Evolutionary conservation across 2,888 invertebrate species (phyloP), one percentile per base, ranked within the genome.

Genomic region (Diadromus collaris): DNA sequence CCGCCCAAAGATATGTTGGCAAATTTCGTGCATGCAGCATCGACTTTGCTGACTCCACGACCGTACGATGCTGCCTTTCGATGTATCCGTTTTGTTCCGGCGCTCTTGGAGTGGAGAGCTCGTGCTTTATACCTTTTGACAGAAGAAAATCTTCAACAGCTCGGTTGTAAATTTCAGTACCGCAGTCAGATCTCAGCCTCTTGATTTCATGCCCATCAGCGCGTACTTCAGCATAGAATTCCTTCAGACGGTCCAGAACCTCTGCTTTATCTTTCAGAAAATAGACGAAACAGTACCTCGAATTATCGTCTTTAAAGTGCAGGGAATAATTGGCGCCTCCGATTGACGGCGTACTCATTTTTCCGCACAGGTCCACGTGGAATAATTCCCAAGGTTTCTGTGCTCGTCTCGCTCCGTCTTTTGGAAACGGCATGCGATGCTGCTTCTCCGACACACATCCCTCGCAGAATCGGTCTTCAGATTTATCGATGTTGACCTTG

Each of bases 81-180:
- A 74, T 69, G 27, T 68, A 72, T 1, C 69, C 76, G 44, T 79
- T 79, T 58, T 76, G 72, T 19, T 76, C 76, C 0, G 72, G 76
- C 0, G 79, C 73, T 24, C 68, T 10, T 27, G 72, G 76, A 21
- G 79, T 79, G 4, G 76, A 34, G 0, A 29, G 16, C 29, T 68
- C 71, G n/a, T 72, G 63, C 38, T 79, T 79, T 6, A 79, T 79
- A 1, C 67, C 76, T 32, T 44, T 79, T 10, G 71, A 67, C 16
- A 58, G 21, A 13, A 68, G 24, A 54, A 76, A 76, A 6, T 63
- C 24, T 61, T 19, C 34, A 3, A 76, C 67, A 13, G 27, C 21
- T 6, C 1, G 13, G 65, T 75, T 79, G 27, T 29, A 65, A n/a
- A 75, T 75, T 51, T 75, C 70, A 38, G 1, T 6, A 2, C 71